Percentiles rank a stretch among this genome's conserved stretches.
phyloP scores from a whole-genome alignment of 2,888 invertebrate species.

The Hydrotaea diabolus region DNA sequence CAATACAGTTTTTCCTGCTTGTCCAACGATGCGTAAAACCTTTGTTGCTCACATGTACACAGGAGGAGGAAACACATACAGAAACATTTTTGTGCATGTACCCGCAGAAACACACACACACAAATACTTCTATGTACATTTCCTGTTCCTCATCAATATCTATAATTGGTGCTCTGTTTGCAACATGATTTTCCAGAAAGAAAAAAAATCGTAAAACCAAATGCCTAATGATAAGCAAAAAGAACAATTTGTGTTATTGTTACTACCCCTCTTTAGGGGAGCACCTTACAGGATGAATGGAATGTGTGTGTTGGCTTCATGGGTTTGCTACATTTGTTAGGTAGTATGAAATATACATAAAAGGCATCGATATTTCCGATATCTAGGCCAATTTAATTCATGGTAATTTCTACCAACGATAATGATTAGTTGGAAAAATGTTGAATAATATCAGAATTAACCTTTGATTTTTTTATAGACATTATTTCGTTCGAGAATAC shows the following conservation, averaged over 20 bases:
- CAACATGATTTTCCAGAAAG: slow-evolving; percentile 14
- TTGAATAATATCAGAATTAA: too few species aligned
- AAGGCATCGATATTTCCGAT: too few species aligned
- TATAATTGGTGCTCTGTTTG: slow-evolving; percentile 17
- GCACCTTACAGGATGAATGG: neutral
- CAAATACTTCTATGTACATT: neutral
- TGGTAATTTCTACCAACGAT: too few species aligned
- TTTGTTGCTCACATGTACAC: slow-evolving; percentile 1
- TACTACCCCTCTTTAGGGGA: neutral
- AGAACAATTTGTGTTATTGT: slow-evolving; percentile 24
- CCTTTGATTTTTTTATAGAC: too few species aligned
- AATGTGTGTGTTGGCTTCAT: neutral
- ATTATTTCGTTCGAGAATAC: too few species aligned
- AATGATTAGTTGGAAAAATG: too few species aligned
- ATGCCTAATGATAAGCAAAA: slow-evolving; percentile 43
- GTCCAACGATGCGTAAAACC: slow-evolving; percentile 32
- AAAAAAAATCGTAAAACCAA: slow-evolving; percentile 8
- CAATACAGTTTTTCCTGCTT: slow-evolving; percentile 13
- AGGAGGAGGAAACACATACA: neutral
- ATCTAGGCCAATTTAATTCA: too few species aligned
- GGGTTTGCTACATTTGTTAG: neutral
- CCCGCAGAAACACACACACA: neutral
- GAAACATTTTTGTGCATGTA: neutral
- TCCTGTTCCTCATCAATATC: slow-evolving; percentile 21
- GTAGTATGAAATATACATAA: too few species aligned